Evolutionary conservation across 2,797 vertebrate genomes (phyloP), one percentile per base, ranked within the genome.

Genomic region (Orientallactaga sibirica): DNA sequence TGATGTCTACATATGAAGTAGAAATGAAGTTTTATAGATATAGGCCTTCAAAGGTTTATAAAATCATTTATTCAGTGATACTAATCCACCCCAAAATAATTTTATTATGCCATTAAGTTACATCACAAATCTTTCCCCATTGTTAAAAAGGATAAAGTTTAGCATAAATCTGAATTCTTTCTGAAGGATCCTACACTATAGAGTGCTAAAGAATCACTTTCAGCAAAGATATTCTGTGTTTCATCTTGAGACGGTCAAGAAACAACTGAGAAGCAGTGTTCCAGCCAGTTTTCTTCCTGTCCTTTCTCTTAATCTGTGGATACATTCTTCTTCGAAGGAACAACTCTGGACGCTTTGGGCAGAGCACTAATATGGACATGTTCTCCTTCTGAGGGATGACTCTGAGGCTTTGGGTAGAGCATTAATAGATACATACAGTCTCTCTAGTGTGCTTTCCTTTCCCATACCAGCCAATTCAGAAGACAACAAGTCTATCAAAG

Each of bases 151-250:
- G 83, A 70, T 9, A 52, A 78, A 37, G 9, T 55, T 87, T 71
- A 80, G 29, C 5, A 79, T 94, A 71, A 87, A 88, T 90, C 75
- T 93, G 64, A 1, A 16, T 86, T 90, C 16, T 92, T 96, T 95
- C 48, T 74, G 37, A 77, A 91, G 22, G 25, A 74, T 64, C 10
- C 85, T 48, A 48, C 48, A 48, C 48, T 10, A 48, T 10, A 9
- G 37, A 12, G 22, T 84, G 11, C 48, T 41, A 3, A 83, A 68
- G 2, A 55, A 68, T 88, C 41, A 43, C 19, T 62, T 75, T 25
- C 19, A 94, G 68, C 33, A 77, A 83, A 86, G 33, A 78, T 43
- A 5, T 19, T 52, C 58, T 22, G 27, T 66, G 37, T 5, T 48
- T 81, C 74, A 71, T 10, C 14, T 12, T 68, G 16, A 91, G 9